Evolutionary conservation across 2,113 vertebrate species (phyloP), one percentile per base, ranked within the genome.

Genomic region (Callopanchax toddi): DNA sequence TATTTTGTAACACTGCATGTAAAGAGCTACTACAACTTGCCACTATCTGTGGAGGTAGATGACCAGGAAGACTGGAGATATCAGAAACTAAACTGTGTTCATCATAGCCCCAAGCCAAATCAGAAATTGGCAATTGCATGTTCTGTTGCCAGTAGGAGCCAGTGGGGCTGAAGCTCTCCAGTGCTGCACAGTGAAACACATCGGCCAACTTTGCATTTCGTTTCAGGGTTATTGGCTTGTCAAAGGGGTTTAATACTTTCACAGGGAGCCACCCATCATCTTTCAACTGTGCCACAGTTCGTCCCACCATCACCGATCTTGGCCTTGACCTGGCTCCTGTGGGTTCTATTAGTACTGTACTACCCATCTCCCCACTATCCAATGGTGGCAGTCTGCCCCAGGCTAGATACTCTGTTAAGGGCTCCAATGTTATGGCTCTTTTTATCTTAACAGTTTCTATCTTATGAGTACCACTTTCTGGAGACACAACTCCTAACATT

Each of bases 161-260:
- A 23, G 34, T 21, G 57, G 57, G 26, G n/a, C 48, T 50, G 48
- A 26, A 26, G 23, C 48, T 50, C 23, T 50, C 48, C 22, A 50
- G 12, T 16, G 48, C 48, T 6, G 23, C 48, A 50, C 48, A 46
- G 7, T 3, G 11, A 46, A 21, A 46, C 21, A 46, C 44, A 46
- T 22, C 44, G 13, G 23, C 48, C 22, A 50, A 50, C 23, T 50
- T 50, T 1, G 6, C 12, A 17, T 50, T 50, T 6, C 48, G 13
- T 16, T 22, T 50, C 18, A 50, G 1, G 5, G 13, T 25, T 8
- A 26, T 16, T 15, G 22, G 48, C 9, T 26, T 49, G 21, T 20
- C 49, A 52, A 18, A 52, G 22, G 25, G 49, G 22, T 52, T 52
- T n/a, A 52, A 25, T 2, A 52, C 49, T 18, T 52, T 52, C 2